phyloP scores from a whole-genome alignment of 2,797 vertebrate species.

The Phoeniculus purpureus region DNA sequence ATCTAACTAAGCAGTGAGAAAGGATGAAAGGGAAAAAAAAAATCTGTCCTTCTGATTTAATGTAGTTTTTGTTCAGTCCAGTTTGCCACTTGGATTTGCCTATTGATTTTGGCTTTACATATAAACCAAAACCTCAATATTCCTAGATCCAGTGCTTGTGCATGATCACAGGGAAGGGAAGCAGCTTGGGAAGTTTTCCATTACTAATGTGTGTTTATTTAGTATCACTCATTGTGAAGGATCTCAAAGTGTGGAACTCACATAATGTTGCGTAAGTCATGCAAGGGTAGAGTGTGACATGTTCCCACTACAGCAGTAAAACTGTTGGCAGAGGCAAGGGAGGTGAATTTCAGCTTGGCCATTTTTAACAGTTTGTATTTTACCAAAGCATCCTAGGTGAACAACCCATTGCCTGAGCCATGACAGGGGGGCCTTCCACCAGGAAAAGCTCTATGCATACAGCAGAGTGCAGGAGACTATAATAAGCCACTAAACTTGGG shows the following conservation, averaged over 20 bases:
- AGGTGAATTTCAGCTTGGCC: neutral
- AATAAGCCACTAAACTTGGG: neutral
- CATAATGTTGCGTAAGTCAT: neutral
- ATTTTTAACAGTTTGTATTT: neutral
- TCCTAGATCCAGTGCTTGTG: neutral
- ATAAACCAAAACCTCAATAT: neutral
- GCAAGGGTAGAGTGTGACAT: neutral
- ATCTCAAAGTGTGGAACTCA: neutral
- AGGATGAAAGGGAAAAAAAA: neutral
- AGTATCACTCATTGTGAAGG: neutral
- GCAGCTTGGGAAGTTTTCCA: neutral
- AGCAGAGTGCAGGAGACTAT: neutral
- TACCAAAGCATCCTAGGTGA: neutral
- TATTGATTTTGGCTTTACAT: constrained; percentile 18
- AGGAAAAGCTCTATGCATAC: neutral
- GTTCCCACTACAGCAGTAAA: neutral
- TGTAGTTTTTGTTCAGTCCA: constrained; percentile 11
- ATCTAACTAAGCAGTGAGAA: neutral
- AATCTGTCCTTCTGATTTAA: neutral
- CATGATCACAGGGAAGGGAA: neutral
- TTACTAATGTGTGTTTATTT: neutral
- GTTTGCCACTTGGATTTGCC: constrained; percentile 35
- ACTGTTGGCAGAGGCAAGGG: neutral
- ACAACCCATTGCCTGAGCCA: neutral
- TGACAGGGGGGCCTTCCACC: neutral